These are phyloP conservation scores for Triplophysa siluroides DNA, from an alignment of 2,113 vertebrate species.

Conservation along the genomic window DNA sequence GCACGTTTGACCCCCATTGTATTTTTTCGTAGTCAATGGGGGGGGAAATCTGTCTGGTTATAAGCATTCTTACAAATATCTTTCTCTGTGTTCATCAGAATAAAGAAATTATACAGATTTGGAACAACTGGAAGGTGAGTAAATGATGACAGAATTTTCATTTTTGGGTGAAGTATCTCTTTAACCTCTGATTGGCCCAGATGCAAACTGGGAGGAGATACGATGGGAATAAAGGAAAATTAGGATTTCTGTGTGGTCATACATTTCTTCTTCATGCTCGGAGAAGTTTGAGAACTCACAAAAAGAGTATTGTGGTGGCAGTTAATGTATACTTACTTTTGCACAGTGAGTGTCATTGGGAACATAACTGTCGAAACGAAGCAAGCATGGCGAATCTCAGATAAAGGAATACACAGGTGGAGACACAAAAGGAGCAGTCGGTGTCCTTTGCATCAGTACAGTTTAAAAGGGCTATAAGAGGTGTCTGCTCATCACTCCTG, in stretches of 20 bases:
- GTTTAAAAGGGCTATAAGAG: conserved; percentile 26
- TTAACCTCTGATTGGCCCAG: conserved; percentile 63
- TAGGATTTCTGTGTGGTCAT: conserved; percentile 60
- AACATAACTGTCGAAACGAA: background rate
- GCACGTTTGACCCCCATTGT: too few relatives aligned
- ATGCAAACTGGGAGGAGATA: conserved; percentile 48
- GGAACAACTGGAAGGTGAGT: too few relatives aligned
- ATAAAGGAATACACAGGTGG: conserved; percentile 34
- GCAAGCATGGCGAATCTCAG: conserved; percentile 22
- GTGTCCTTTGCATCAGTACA: conserved; percentile 40
- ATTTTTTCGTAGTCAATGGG: too few relatives aligned
- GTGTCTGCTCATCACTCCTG: conserved; percentile 13
- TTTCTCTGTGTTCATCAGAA: too few relatives aligned
- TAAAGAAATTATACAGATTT: too few relatives aligned
- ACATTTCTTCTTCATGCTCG: conserved; percentile 48
- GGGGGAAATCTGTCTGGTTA: too few relatives aligned
- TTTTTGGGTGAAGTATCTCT: background rate
- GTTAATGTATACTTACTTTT: background rate
- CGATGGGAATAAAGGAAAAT: conserved; percentile 48
- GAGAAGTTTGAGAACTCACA: background rate
- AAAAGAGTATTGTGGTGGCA: background rate
- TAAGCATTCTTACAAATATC: too few relatives aligned
- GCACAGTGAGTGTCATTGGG: background rate
- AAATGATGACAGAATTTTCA: too few relatives aligned
- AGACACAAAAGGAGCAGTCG: conserved; percentile 10